Evolutionary conservation across 2,888 invertebrate genomes (phyloP).

Genomic region (Synanthedon andrenaeformis): DNA sequence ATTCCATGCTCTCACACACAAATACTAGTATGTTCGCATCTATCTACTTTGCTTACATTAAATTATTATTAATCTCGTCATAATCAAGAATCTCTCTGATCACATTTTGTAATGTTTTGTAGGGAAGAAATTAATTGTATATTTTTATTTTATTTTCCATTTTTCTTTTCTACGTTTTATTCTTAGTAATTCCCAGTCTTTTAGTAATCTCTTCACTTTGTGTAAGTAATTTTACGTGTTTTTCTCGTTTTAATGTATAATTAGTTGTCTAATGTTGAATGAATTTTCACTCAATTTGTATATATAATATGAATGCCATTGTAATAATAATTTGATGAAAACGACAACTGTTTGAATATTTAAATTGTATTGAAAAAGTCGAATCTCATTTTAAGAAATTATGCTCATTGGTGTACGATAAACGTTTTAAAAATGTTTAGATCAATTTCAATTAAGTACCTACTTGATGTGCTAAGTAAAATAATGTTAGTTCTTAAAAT

Average conservation of each 20-base stretch:
- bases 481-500: constrained; percentile 11
- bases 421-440: constrained; percentile 44
- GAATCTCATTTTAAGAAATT: constrained; percentile 10
- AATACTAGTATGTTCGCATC: no score
- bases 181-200: no score
- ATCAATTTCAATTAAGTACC: constrained; percentile 43
- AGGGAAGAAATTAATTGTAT: no score
- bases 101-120: no score
- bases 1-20: no score
- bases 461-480: constrained; percentile 31
- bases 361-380: not conserved
- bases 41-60: no score
- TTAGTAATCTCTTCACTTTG: no score
- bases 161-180: no score
- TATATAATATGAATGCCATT: not conserved
- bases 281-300: not conserved
- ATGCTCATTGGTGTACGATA: constrained; percentile 35
- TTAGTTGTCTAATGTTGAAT: not conserved
- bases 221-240: no score
- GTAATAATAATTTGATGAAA: not conserved
- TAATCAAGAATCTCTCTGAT: no score
- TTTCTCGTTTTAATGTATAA: not conserved
- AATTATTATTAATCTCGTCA: no score
- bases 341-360: not conserved
- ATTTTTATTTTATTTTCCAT: no score